phyloP scores from a whole-genome alignment of 2,797 vertebrate species.

The Botia almorhae region DNA sequence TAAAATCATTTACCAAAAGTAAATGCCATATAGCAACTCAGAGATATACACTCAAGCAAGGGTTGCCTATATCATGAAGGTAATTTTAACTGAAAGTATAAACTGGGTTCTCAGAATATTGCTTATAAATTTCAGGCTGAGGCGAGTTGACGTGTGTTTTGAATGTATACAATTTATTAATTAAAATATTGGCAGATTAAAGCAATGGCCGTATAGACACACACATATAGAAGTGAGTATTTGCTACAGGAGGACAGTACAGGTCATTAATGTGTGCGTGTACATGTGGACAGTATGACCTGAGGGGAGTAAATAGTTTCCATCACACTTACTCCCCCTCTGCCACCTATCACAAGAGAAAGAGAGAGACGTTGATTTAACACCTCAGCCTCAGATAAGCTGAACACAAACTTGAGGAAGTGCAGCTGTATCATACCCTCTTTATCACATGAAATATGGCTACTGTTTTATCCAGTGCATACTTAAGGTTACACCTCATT shows the following conservation, averaged over 20 bases:
- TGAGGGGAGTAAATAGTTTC: constrained; percentile 74
- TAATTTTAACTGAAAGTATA: too few relatives aligned
- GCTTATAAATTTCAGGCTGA: too few relatives aligned
- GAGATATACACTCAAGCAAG: too few relatives aligned
- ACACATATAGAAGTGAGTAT: constrained; percentile 35
- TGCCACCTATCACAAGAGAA: constrained; percentile 69
- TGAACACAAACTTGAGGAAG: constrained; percentile 60
- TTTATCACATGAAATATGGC: constrained; percentile 69
- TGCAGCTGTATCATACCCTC: constrained; percentile 64
- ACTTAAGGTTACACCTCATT: constrained; percentile 25
- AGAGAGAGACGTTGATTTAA: constrained; percentile 55
- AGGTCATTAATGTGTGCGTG: constrained; percentile 69
- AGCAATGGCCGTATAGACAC: constrained; percentile 38
- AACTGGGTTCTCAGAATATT: too few relatives aligned
- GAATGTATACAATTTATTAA: not conserved
- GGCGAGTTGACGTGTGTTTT: too few relatives aligned
- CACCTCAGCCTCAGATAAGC: constrained; percentile 27
- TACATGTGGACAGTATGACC: constrained; percentile 83
- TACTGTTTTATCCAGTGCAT: not conserved
- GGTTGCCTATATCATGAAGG: too few relatives aligned
- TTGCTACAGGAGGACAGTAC: constrained; percentile 30
- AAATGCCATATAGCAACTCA: too few relatives aligned
- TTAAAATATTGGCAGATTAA: not conserved
- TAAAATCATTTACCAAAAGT: too few relatives aligned
- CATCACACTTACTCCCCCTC: constrained; percentile 78